Percentiles rank a stretch among this genome's conserved stretches.
phyloP scores from a whole-genome alignment of 92 coral and sea anemone genomes.

The Desmophyllum pertusum region DNA sequence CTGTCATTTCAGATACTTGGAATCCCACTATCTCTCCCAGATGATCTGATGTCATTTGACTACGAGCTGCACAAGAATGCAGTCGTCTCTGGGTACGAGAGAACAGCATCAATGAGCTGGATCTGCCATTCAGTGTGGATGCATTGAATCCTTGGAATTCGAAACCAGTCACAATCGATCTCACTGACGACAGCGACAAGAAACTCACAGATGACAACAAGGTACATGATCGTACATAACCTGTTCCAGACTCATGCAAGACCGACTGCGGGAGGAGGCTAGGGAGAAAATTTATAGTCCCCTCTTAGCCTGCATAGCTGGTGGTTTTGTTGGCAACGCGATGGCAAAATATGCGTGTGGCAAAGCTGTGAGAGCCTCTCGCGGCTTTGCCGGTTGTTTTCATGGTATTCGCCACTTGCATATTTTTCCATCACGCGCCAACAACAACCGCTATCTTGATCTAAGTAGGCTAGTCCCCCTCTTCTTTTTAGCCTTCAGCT shows the following conservation, averaged over 20 bases:
- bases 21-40: slow-evolving; percentile 86
- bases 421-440: too few relatives aligned
- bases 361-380: too few relatives aligned
- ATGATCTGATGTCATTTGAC: slow-evolving; percentile 92
- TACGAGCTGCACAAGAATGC: slow-evolving; percentile 78
- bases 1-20: slow-evolving; percentile 73
- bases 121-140: slow-evolving; percentile 78
- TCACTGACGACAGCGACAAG: slow-evolving; percentile 67
- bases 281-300: not conserved
- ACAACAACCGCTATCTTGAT: too few relatives aligned
- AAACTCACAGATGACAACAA: slow-evolving; percentile 75
- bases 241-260: not conserved
- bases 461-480: too few relatives aligned
- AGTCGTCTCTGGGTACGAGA: slow-evolving; percentile 83
- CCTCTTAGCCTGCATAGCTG: too few relatives aligned
- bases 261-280: not conserved
- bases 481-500: not conserved
- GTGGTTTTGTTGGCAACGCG: too few relatives aligned
- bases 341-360: too few relatives aligned
- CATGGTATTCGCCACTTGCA: too few relatives aligned
- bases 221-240: slow-evolving; percentile 38
- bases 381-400: too few relatives aligned
- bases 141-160: slow-evolving; percentile 89
- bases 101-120: slow-evolving; percentile 79
- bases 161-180: slow-evolving; percentile 67